Evolutionary conservation across 2,113 vertebrate species (phyloP), one percentile per base, ranked within the genome.

Genomic region (Aix galericulata): DNA sequence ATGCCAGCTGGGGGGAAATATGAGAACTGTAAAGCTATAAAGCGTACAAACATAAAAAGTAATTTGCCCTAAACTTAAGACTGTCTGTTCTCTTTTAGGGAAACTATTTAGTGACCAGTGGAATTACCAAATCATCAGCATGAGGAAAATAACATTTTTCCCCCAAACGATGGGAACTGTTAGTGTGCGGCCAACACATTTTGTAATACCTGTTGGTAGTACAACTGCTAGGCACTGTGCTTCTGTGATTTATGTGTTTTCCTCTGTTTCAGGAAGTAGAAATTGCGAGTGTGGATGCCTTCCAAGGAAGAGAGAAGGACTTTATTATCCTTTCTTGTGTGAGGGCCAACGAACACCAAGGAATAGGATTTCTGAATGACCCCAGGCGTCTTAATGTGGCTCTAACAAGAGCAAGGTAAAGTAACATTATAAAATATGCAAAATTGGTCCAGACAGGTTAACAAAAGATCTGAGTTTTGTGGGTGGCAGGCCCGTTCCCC

Each of bases 311-410:
- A 29, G 99, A 99, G 97, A 99, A 99, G 95, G 99, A 99, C 95
- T 99, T 99, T 83, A 99, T 99, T 96, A 99, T 99, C 91, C 98
- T 99, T 31, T 99, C 99, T 20, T 99, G 99, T 5, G 99, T 99
- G 55, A 98, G 99, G 71, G 99, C 99, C 92, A 99, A 99, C 0
- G 99, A 99, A 72, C 99, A 99, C 96, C 99, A 99, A 95, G 99
- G 99, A 13, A 99, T 99, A 3, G 99, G 99, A 10, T 99, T 99
- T 92, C 97, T 99, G 52, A 99, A 99, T 5, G 99, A 99, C 96
- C 99, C 99, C 14, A 97, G 99, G 31, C 98, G 99, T 76, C 99
- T 99, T n/a, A 99, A 99, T 2, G 99, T 99, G 87, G 99, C 99
- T 21, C 98, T 99, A 52, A 99, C 99, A 16, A 98, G 99, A 97